These are phyloP conservation scores for Aplysia californica DNA, from an alignment of 1,140 invertebrate genomes.

Conservation along the genomic window DNA sequence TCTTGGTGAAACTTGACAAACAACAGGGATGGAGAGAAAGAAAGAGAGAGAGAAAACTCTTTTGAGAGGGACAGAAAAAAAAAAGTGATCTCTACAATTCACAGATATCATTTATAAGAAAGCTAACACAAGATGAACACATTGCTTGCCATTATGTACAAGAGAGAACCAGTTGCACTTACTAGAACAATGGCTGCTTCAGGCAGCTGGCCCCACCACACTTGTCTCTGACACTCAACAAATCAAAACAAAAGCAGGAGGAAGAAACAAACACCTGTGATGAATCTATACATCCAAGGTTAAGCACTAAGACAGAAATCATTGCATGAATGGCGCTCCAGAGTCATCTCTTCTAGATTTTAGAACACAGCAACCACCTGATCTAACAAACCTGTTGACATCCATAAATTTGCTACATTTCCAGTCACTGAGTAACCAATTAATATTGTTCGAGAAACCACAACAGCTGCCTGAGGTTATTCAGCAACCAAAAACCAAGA, in stretches of 20 bases:
- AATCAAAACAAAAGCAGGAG: not conserved
- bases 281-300: not conserved
- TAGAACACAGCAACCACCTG: too few relatives aligned
- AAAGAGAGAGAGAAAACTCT: not conserved
- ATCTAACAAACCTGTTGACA: too few relatives aligned
- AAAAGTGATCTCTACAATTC: not conserved
- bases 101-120: not conserved
- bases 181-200: slow-evolving; percentile 28
- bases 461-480: slow-evolving; percentile 3
- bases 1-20: too few relatives aligned
- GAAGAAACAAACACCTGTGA: not conserved
- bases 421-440: too few relatives aligned
- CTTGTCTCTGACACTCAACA: not conserved
- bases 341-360: not conserved
- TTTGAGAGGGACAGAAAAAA: not conserved
- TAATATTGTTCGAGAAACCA: not conserved
- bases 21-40: not conserved
- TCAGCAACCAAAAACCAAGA: not conserved
- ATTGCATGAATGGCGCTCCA: not conserved
- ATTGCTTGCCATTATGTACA: not conserved
- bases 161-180: slow-evolving; percentile 13
- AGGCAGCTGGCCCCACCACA: not conserved
- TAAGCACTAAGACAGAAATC: not conserved
- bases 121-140: not conserved
- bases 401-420: too few relatives aligned